Evolutionary conservation across 2,888 invertebrate species (phyloP).

Genomic region (Caenorhabditis doughertyi): DNA sequence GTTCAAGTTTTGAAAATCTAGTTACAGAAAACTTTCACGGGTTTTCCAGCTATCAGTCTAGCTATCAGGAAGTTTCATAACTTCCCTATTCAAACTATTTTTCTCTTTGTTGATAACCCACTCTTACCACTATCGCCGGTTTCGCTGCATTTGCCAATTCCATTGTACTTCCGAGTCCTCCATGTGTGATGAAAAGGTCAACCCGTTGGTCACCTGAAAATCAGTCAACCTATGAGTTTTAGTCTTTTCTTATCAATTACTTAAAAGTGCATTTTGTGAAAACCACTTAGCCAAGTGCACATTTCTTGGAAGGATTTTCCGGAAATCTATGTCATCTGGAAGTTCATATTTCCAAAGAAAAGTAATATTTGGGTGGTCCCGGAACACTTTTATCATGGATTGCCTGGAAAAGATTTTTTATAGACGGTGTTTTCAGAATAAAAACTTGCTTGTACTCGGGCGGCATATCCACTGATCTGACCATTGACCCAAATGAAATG

Average conservation of each 20-base stretch:
- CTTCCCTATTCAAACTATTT: background rate
- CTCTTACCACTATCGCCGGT: constrained; percentile 55
- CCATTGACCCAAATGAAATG: constrained; percentile 61
- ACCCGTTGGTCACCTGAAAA: constrained; percentile 50
- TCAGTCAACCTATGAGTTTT: background rate
- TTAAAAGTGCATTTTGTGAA: constrained; percentile 45
- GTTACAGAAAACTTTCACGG: no score
- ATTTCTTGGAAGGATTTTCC: constrained; percentile 28
- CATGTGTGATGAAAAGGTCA: constrained; percentile 57
- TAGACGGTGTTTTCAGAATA: background rate
- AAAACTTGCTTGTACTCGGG: constrained; percentile 20
- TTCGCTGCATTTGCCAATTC: constrained; percentile 56
- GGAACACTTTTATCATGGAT: constrained; percentile 47
- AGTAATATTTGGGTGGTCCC: constrained; percentile 37
- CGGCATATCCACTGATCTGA: constrained; percentile 43
- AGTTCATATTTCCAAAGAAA: constrained; percentile 63
- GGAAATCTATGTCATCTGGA: constrained; percentile 18
- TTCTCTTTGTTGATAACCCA: background rate
- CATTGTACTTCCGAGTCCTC: constrained; percentile 56
- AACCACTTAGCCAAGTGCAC: constrained; percentile 54
- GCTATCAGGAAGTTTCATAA: background rate
- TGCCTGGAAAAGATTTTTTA: background rate
- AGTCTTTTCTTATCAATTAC: constrained; percentile 18
- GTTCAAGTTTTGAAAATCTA: no score
- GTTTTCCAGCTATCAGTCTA: background rate